phyloP scores from a whole-genome alignment of 2,113 vertebrate genomes.

The Neogale vison region DNA sequence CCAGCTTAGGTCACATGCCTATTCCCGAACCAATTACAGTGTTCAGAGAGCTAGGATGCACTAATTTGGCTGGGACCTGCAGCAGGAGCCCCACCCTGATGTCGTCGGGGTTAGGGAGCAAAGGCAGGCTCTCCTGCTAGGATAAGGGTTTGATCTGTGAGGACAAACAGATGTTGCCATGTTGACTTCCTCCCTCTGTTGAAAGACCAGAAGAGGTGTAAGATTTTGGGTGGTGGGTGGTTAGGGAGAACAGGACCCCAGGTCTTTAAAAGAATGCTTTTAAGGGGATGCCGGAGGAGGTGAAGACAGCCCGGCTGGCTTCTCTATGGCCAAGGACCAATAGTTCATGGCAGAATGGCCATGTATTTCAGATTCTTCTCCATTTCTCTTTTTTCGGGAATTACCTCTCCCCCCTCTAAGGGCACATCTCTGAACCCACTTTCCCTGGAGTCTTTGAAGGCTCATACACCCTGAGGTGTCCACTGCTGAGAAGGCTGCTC shows the following conservation, averaged over 20 bases:
- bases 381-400: neutral
- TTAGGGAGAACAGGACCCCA: neutral
- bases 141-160: accelerated
- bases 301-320: neutral
- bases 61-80: neutral
- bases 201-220: neutral
- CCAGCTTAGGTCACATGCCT: neutral
- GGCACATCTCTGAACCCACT: neutral
- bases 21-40: neutral
- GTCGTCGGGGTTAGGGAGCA: neutral
- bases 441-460: neutral
- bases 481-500: neutral
- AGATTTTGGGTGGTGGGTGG: no score
- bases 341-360: neutral
- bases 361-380: neutral
- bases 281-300: neutral
- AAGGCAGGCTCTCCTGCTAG: neutral
- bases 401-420: neutral
- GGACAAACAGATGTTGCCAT: neutral
- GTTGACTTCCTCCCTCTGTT: neutral
- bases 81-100: no score
- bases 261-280: neutral
- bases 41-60: neutral
- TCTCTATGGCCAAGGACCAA: neutral
- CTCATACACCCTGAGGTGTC: no score